Conservation (phyloP, 2,888 invertebrate species). For the Polydesmus complanatus region DNA sequence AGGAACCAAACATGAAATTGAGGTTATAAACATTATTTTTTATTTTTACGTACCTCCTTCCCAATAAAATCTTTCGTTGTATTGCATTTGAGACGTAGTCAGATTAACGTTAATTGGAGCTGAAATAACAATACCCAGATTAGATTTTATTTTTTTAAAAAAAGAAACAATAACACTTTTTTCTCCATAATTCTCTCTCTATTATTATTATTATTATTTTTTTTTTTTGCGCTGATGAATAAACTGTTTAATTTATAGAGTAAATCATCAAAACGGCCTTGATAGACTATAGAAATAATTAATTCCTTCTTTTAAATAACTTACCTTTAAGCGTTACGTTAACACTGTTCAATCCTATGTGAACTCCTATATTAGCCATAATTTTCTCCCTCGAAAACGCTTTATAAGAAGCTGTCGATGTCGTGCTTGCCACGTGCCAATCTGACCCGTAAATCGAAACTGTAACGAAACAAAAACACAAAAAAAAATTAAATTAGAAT, state of each 20-base stretch:
- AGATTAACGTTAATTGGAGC: slow-evolving; percentile 13
- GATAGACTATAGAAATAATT: background rate
- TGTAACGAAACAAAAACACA: slow-evolving; percentile 32
- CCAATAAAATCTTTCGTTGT: slow-evolving; percentile 89
- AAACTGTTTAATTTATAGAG: background rate
- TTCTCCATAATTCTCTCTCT: background rate
- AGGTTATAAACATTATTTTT: no score
- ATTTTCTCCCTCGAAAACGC: slow-evolving; percentile 81
- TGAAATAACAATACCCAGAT: background rate
- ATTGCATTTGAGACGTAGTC: slow-evolving; percentile 52
- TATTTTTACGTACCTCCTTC: slow-evolving; percentile 46
- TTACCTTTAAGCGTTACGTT: slow-evolving; percentile 87
- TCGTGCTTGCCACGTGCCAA: slow-evolving; percentile 79
- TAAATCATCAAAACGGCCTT: background rate
- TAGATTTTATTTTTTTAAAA: slow-evolving; percentile 1
- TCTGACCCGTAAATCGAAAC: slow-evolving; percentile 79
- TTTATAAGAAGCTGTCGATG: slow-evolving; percentile 71
- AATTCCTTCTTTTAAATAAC: slow-evolving; percentile 8
- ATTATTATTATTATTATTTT: background rate
- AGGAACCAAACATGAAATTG: no score
- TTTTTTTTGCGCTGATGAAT: background rate
- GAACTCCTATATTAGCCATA: slow-evolving; percentile 75
- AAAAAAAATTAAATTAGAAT: background rate
- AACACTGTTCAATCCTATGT: slow-evolving; percentile 83
- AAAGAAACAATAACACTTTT: background rate